A percentile compares a stretch with the other conserved stretches of the same genome.
phyloP scores from a whole-genome alignment of 2,888 invertebrate genomes.

The Acrobeloides nanus region DNA sequence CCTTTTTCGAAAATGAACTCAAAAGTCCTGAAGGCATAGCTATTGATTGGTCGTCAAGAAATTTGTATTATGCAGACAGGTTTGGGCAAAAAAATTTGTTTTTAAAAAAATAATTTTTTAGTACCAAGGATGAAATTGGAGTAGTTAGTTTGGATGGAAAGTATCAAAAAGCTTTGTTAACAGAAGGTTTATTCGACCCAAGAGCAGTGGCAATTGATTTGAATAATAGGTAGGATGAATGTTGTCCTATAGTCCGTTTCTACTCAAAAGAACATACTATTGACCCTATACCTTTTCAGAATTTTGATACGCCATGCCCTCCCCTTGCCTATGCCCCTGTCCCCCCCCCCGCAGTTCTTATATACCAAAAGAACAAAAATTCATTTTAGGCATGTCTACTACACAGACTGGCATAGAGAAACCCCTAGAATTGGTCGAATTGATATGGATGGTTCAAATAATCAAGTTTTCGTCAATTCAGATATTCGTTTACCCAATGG shows the following conservation, averaged over 20 bases:
- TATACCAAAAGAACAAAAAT: too few relatives aligned
- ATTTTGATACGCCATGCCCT: too few relatives aligned
- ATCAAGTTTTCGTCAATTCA: constrained; percentile 54
- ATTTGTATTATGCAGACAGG: constrained; percentile 96
- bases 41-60: constrained; percentile 82
- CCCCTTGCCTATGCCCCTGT: too few relatives aligned
- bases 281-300: too few relatives aligned
- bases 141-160: constrained; percentile 73
- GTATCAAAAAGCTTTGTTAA: constrained; percentile 68
- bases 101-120: too few relatives aligned
- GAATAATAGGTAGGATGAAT: too few relatives aligned
- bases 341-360: too few relatives aligned
- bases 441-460: constrained; percentile 79
- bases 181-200: constrained; percentile 74
- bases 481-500: constrained; percentile 80
- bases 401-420: constrained; percentile 90
- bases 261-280: too few relatives aligned
- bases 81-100: too few relatives aligned
- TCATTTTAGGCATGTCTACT: constrained; percentile 88
- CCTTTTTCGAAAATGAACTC: constrained; percentile 54
- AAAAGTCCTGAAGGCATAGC: constrained; percentile 86
- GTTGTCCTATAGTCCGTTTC: too few relatives aligned
- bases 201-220: constrained; percentile 91
- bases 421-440: constrained; percentile 87
- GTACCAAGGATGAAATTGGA: constrained; percentile 63